Evolutionary conservation across 2,113 vertebrate species (phyloP), one percentile per base, ranked within the genome.

Genomic region (Neodontobutis hainanensis): DNA sequence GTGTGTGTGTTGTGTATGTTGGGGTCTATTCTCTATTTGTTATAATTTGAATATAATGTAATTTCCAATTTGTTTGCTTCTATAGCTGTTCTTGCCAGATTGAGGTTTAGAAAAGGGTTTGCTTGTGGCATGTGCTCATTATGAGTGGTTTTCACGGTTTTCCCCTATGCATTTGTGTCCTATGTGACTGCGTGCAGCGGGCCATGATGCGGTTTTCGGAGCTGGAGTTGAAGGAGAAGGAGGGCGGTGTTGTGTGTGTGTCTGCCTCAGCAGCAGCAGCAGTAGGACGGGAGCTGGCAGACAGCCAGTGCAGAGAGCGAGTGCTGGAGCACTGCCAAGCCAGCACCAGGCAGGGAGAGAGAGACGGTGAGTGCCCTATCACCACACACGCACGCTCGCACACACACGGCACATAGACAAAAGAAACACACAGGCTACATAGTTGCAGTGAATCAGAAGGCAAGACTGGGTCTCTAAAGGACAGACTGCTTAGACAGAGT

Each of bases 121-220:
- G 68, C 64, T 75, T 69, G 68, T 27, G 63, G 64, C 40, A 64
- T 53, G 71, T 83, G 75, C 77, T 81, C 80, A 82, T 49, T 60
- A 82, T 77, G 73, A 84, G 82, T 82, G 80, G 84, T 81, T 87
- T 89, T 95, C 92, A 92, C 94, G 93, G 93, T 77, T 82, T 90
- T 93, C 94, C 34, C 11, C 88, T 88, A 68, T 90, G 84, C 82
- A 55, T 87, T 72, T 88, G 58, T 86, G 19, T 27, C 19, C 19
- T 68, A 64, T 73, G 62, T 75, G 74, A 58, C 85, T 81, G 78
- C 56, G 93, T 93, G 80, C 94, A 98, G 96, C 95, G 96, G 93
- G 96, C 96, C 87, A 98, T 98, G 96, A 96, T 98, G 94, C 95
- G 96, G 90, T 98, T 98, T 94, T 98, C 96, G 81, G 96, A 98